Percentiles rank a stretch among this genome's conserved stretches.
Conservation (phyloP, 2,797 vertebrate genomes). For the Bradypodion ventrale region DNA sequence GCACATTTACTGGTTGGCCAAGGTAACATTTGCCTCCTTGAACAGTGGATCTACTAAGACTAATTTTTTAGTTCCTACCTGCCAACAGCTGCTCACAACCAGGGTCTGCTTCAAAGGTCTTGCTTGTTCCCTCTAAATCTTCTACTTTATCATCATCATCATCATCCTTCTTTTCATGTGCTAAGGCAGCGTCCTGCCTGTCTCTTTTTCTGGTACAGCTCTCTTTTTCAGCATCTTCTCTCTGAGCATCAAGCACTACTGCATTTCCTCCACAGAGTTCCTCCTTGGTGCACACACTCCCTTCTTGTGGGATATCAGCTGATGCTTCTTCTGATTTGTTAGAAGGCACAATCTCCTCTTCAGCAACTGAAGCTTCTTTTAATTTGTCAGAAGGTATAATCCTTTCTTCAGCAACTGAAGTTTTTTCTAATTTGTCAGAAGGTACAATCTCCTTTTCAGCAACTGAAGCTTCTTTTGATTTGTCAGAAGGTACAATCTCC, state of each 20-base stretch:
- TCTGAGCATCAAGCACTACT: accelerated
- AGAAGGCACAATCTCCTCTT: constrained; percentile 13
- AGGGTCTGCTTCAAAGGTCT: constrained; percentile 28
- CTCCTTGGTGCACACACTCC: constrained; percentile 6
- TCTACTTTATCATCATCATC: background rate
- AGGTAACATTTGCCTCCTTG: accelerated
- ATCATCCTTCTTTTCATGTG: constrained; percentile 22
- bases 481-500: too few species aligned
- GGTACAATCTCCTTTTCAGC: too few species aligned
- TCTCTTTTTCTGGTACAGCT: accelerated
- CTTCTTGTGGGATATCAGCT: constrained; percentile 33
- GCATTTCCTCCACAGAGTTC: constrained; percentile 48
- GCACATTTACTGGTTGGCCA: background rate
- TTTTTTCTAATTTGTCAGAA: too few species aligned
- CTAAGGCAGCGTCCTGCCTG: accelerated
- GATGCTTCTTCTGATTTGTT: constrained; percentile 59
- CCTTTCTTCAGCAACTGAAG: too few species aligned
- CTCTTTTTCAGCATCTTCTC: background rate
- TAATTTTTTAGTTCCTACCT: constrained; percentile 52
- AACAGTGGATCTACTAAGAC: background rate
- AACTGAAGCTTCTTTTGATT: too few species aligned
- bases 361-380: constrained; percentile 49
- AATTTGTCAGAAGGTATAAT: too few species aligned
- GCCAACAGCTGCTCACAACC: constrained; percentile 25
- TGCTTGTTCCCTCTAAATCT: background rate